These are phyloP conservation scores for Oligia latruncula DNA, from an alignment of 2,888 invertebrate species.

Conservation along the genomic window DNA sequence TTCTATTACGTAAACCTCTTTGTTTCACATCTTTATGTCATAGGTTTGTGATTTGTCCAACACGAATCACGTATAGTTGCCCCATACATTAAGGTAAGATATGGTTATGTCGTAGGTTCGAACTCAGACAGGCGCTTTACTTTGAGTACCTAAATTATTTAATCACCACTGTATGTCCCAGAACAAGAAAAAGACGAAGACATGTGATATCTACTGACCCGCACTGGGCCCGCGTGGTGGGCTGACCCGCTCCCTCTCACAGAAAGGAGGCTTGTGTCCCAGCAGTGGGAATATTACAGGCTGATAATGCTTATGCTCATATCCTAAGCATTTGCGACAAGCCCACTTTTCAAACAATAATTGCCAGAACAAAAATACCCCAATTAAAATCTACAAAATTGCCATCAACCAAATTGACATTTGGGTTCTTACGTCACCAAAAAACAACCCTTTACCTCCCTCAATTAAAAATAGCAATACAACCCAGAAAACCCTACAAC, in stretches of 20 bases:
- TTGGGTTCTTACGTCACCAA: constrained; percentile 4
- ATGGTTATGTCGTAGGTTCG: too few species aligned
- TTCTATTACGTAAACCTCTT: neutral
- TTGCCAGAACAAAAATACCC: neutral
- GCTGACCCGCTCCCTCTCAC: too few species aligned
- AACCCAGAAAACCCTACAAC: neutral
- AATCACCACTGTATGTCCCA: too few species aligned
- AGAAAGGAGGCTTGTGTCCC: neutral
- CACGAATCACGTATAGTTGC: neutral
- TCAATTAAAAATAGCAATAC: constrained; percentile 13
- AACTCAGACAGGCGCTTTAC: too few species aligned
- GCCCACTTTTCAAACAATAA: neutral
- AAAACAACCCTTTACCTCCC: neutral
- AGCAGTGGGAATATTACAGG: neutral
- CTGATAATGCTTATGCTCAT: neutral
- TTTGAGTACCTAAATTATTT: too few species aligned
- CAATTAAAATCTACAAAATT: neutral
- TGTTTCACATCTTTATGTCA: neutral
- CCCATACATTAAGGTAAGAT: neutral
- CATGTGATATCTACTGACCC: too few species aligned
- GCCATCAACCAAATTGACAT: neutral
- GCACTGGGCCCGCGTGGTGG: too few species aligned
- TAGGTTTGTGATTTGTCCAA: too few species aligned
- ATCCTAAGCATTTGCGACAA: neutral
- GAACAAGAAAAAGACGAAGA: too few species aligned